Evolutionary conservation across 2,888 invertebrate species (phyloP).

Genomic region (Lasioglossum vierecki): DNA sequence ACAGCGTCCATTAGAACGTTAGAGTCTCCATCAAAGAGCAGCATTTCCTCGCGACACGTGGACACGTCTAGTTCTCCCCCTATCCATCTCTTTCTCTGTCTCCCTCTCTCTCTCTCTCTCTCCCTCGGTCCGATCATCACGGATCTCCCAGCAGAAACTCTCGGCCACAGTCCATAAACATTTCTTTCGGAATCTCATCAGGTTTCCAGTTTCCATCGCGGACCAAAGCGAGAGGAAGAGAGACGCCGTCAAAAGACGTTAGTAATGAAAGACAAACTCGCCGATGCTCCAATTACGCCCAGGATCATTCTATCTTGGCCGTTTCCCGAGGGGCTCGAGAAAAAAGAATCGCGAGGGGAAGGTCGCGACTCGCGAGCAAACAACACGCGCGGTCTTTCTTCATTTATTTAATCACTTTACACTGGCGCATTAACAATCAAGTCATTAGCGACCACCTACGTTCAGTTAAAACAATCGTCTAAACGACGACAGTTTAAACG

Average conservation of each 20-base stretch:
- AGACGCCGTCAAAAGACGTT: background rate
- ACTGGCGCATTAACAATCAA: background rate
- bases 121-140: background rate
- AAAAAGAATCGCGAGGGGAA: background rate
- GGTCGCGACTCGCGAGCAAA: background rate
- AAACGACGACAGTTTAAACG: no score
- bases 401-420: background rate
- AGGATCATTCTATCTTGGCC: background rate
- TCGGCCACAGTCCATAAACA: background rate
- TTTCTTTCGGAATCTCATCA: background rate
- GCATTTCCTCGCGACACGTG: background rate
- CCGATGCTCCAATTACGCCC: background rate
- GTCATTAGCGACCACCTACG: background rate
- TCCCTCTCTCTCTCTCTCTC: background rate
- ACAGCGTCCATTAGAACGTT: slow-evolving; percentile 17
- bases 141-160: background rate
- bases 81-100: background rate
- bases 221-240: background rate
- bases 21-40: background rate
- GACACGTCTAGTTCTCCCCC: background rate
- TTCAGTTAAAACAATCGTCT: background rate
- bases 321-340: background rate
- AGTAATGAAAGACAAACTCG: slow-evolving; percentile 5
- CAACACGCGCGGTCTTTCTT: background rate
- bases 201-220: background rate